These are phyloP conservation scores for Eupithecia centaureata DNA, from an alignment of 2,888 invertebrate species.

Conservation along the genomic window DNA sequence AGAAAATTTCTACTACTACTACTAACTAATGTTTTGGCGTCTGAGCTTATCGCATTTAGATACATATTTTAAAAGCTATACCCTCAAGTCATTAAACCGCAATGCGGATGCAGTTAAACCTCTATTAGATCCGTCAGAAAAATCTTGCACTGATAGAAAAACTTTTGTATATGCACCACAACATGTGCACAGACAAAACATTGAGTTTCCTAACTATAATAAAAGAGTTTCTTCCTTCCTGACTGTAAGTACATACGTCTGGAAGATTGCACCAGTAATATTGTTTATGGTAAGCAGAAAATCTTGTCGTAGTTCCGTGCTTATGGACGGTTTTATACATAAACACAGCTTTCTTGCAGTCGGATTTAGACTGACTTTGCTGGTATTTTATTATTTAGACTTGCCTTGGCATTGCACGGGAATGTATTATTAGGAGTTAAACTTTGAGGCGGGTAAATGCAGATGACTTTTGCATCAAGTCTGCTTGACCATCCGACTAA, in stretches of 20 bases:
- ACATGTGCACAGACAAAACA: neutral
- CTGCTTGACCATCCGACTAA: neutral
- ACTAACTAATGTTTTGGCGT: neutral
- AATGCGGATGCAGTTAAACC: neutral
- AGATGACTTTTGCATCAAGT: neutral
- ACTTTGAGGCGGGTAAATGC: neutral
- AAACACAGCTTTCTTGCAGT: conserved; percentile 26
- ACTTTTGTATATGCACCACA: neutral
- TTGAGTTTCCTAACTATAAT: neutral
- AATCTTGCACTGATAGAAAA: neutral
- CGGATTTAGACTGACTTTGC: neutral
- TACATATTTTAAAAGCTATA: neutral
- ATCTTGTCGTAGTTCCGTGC: conserved; percentile 72
- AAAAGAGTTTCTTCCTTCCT: neutral
- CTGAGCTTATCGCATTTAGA: neutral
- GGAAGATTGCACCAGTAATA: conserved; percentile 67
- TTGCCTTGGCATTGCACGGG: neutral
- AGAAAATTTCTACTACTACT: neutral
- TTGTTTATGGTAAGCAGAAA: conserved; percentile 80
- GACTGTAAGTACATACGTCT: neutral
- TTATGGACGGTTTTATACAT: conserved; percentile 35
- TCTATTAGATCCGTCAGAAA: neutral
- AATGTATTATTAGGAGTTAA: neutral
- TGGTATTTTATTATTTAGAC: neutral
- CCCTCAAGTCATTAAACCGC: neutral